Base-by-base conservation (phyloP, 2,797 vertebrate species). In the Mormyrus hasselquistii region DNA sequence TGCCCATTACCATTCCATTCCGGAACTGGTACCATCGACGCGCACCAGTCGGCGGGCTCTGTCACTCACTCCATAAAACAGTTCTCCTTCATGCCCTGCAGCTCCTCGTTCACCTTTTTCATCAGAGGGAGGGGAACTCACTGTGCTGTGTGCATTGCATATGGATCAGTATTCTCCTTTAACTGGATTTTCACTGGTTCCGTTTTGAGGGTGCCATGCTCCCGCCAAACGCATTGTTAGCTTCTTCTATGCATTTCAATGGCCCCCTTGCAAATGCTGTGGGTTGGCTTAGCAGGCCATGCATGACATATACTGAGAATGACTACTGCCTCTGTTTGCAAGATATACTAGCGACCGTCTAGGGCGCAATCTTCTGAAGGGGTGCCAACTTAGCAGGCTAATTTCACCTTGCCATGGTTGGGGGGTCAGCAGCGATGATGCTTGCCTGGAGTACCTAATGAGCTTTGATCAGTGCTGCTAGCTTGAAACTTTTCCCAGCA, bases 101-200 rank as follows among this genome's bases (percentile, higher is more conserved):
- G 65, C 49, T 82, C 50, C 50, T 55, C 29, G 7, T 88, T 88
- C 49, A 88, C 69, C 50, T 88, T 88, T 82, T 53, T 10, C 69
- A 82, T 76, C n/a, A 88, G 50, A 53, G 50, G 25, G 34, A 76
- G 50, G 50, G 88, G 88, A 52, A 82, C 69, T 49, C 59, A 49
- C 22, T 6, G 69, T 8, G 69, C 50, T 25, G n/a, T 82, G 88
- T 88, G 88, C 29, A 82, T 50, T 82, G 88, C 69, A 50, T 88
- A 88, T 76, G 65, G 88, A 69, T 88, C 25, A 53, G 88, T 38
- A 44, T 84, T 57, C 38, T 59, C 53, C 52, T 89, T 89, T 84
- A 84, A 44, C 73, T 22, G 52, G 76, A 89, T 89, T 84, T 84
- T 84, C 9, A 89, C 73, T 34, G 88, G 76, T 53, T 88, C 44